These are phyloP conservation scores for Brachypodius melanocephalos DNA, from an alignment of 2,113 vertebrate genomes.

Conservation along the genomic window DNA sequence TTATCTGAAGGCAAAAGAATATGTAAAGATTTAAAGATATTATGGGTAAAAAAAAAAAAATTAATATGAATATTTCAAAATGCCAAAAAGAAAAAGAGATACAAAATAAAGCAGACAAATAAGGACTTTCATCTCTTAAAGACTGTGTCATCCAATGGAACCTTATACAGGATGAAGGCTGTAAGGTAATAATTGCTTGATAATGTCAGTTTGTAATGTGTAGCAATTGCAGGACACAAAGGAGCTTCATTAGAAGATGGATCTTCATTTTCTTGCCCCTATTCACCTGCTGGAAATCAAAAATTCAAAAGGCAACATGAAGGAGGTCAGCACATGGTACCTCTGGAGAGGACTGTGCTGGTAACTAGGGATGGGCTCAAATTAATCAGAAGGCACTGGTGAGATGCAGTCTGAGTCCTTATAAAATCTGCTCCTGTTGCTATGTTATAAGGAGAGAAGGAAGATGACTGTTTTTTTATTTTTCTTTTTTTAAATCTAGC, in stretches of 20 bases:
- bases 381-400: background rate
- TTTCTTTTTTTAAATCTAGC: background rate
- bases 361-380: background rate
- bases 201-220: background rate
- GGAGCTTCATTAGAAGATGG: background rate
- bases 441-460: background rate
- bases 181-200: background rate
- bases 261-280: background rate
- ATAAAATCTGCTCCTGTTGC: background rate
- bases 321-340: background rate
- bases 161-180: background rate
- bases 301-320: background rate
- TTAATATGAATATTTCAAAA: background rate
- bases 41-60: background rate
- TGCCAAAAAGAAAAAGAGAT: background rate
- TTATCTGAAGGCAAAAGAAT: background rate
- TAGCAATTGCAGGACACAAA: background rate
- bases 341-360: background rate
- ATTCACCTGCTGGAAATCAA: background rate
- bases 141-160: background rate
- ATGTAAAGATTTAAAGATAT: background rate
- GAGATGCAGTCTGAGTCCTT: slow-evolving; percentile 9
- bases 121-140: background rate
- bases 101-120: background rate
- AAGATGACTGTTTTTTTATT: background rate